phyloP scores from a whole-genome alignment of 2,797 vertebrate genomes.

The Paratrypauchen microcephalus region DNA sequence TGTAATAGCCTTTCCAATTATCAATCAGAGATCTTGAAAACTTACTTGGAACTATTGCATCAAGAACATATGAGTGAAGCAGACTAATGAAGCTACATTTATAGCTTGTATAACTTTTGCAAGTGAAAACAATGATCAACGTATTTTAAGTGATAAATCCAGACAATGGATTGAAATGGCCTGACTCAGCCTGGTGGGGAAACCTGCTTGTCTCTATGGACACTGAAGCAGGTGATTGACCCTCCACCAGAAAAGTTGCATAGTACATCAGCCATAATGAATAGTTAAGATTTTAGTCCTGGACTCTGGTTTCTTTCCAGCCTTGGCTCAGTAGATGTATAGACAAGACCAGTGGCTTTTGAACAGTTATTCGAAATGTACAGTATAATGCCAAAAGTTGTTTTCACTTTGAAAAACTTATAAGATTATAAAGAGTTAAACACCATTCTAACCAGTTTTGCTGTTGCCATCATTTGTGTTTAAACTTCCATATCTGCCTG shows the following conservation, averaged over 20 bases:
- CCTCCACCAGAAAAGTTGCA: no score
- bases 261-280: no score
- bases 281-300: background rate
- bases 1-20: background rate
- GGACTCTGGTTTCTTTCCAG: background rate
- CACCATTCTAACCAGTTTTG: background rate
- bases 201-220: no score
- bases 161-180: background rate
- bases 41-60: background rate
- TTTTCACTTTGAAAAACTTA: background rate
- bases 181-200: no score
- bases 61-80: background rate
- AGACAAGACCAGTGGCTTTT: background rate
- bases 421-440: background rate
- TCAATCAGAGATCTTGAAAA: background rate
- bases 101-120: background rate
- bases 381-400: background rate
- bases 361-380: no score
- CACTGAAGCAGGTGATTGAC: no score
- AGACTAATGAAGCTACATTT: background rate
- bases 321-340: background rate
- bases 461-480: conserved; percentile 23
- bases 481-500: conserved; percentile 36
- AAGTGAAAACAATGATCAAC: background rate
- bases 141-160: background rate